Percentiles rank a stretch among this genome's conserved stretches.
Conservation (phyloP, 2,888 invertebrate species). For the Catocala sponsa region DNA sequence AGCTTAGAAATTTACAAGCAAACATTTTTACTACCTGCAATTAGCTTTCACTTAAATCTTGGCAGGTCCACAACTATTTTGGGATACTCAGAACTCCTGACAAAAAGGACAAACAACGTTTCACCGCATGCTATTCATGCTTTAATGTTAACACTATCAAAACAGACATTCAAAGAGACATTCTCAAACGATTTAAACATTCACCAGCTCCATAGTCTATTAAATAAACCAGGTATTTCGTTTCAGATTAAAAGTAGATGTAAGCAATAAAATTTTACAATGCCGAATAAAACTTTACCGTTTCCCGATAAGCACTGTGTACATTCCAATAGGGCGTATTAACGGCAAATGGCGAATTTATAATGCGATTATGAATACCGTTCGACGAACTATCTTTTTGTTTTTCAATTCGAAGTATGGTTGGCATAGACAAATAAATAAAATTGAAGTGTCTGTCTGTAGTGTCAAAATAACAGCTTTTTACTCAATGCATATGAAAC, state of each 20-base stretch:
- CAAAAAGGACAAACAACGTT: too few species aligned
- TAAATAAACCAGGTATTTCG: conserved; percentile 35
- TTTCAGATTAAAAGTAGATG: conserved; percentile 66
- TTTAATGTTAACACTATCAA: too few species aligned
- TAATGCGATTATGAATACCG: conserved; percentile 33
- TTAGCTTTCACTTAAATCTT: too few species aligned
- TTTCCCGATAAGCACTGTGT: conserved; percentile 67
- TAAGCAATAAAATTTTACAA: conserved; percentile 70
- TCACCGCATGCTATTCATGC: too few species aligned
- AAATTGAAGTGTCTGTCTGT: too few species aligned
- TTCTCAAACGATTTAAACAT: conserved; percentile 30
- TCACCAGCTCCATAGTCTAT: conserved; percentile 32
- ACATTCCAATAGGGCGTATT: conserved; percentile 53
- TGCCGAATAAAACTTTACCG: conserved; percentile 68
- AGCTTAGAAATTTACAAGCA: too few species aligned
- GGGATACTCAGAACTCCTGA: too few species aligned
- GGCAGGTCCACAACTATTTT: too few species aligned
- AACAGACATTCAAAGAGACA: background rate
- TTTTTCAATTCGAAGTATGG: background rate
- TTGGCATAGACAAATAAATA: too few species aligned
- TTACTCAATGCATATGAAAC: too few species aligned
- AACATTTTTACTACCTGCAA: too few species aligned
- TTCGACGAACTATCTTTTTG: background rate
- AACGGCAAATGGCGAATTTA: conserved; percentile 40
- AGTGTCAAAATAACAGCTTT: too few species aligned